Percentiles rank a stretch among this genome's conserved stretches.
Evolutionary conservation across 2,888 invertebrate species (phyloP).

Genomic region (Drosophila silvestris): DNA sequence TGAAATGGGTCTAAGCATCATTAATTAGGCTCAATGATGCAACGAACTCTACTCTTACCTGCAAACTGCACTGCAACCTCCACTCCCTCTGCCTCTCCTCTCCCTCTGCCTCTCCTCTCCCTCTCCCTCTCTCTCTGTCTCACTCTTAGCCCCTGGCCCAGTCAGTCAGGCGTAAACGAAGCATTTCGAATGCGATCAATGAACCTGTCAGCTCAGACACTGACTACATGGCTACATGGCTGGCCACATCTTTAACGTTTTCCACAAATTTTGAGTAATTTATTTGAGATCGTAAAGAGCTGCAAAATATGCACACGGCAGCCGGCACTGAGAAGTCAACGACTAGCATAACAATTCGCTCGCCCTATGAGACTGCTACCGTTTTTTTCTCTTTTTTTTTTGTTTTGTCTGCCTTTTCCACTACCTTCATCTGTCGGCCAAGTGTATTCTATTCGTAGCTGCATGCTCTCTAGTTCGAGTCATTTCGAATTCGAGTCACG

Average conservation of each 20-base stretch:
- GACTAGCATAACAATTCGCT: constrained; percentile 82
- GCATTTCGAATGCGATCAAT: constrained; percentile 80
- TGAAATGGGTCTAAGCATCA: constrained; percentile 60
- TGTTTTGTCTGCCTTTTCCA: constrained; percentile 15
- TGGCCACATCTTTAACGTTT: constrained; percentile 61
- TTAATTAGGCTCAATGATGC: constrained; percentile 59
- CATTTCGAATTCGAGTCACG: constrained; percentile 37
- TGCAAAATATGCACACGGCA: constrained; percentile 74
- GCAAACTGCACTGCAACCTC: not conserved
- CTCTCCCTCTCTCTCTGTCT: not conserved
- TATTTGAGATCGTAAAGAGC: constrained; percentile 73
- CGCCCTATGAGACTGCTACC: constrained; percentile 79
- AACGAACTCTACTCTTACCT: constrained; percentile 31
- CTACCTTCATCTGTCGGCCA: constrained; percentile 9
- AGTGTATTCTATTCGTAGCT: constrained; percentile 21
- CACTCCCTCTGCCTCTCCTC: not conserved
- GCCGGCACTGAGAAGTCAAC: constrained; percentile 57
- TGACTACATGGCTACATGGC: constrained; percentile 22
- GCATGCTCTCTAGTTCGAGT: constrained; percentile 25
- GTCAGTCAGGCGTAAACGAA: constrained; percentile 43
- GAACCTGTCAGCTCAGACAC: constrained; percentile 62
- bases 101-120: not conserved
- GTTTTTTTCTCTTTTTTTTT: constrained; percentile 48
- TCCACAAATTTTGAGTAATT: constrained; percentile 75
- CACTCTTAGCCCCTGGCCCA: constrained; percentile 2